These are phyloP conservation scores for Leptodactylus fallax DNA, from an alignment of 2,797 vertebrate genomes.

Conservation along the genomic window DNA sequence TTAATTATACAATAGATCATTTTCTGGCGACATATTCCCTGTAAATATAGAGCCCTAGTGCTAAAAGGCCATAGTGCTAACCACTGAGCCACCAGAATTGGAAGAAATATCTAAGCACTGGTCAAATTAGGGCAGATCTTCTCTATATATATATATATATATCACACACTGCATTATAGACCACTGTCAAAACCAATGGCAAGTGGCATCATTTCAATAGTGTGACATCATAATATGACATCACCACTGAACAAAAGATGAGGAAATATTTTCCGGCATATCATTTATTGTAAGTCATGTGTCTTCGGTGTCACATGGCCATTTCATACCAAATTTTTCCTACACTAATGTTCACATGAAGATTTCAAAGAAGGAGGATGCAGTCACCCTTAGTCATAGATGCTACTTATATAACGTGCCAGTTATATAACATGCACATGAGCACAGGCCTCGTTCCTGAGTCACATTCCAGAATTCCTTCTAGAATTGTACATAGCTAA, in stretches of 20 bases:
- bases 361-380: not conserved
- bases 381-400: not conserved
- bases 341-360: not conserved
- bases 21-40: no score
- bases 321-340: not conserved
- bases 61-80: no score
- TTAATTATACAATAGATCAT: no score
- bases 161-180: no score
- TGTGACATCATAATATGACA: not conserved
- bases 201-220: not conserved
- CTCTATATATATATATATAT: no score
- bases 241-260: not conserved
- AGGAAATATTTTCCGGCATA: not conserved
- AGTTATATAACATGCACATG: slow-evolving; percentile 5
- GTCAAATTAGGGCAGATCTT: no score
- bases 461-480: slow-evolving; percentile 5
- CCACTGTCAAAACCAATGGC: no score
- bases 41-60: no score
- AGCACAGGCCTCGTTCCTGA: not conserved
- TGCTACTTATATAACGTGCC: not conserved
- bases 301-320: not conserved
- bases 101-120: no score
- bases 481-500: not conserved
- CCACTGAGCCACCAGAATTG: no score
- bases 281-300: not conserved